Evolutionary conservation across 2,888 invertebrate genomes (phyloP), one percentile per base, ranked within the genome.

Genomic region (Malthinus seriepunctatus): DNA sequence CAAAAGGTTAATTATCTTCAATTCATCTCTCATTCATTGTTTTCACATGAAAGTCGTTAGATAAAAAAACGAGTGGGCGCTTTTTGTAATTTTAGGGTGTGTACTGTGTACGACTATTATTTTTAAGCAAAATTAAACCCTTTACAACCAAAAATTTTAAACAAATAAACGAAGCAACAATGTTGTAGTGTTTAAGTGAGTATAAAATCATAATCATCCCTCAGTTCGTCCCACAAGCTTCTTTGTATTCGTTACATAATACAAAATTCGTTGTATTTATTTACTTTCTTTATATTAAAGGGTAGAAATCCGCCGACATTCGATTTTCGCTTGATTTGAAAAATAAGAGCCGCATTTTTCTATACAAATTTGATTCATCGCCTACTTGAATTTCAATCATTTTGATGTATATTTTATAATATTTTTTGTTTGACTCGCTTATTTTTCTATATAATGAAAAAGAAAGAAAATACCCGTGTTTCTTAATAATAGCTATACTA

Each of bases 1-100:
- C 50, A 46, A 47, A 47, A 62, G 58, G 62, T 64, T 62, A 66
- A 66, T 64, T 63, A 65, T 62, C 63, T 67, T 63, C 68, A 64
- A 64, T 66, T 68, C 60, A 56, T 56, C 56, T 54, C 50, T 37
- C 51, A 38, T 53, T 51, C 39, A 56, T 61, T 61, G 53, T 61
- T 48, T 56, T 60, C 48, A 48, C 31, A 48, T 37, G 44, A 51
- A 59, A 55, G 49, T 34, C 38, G 42, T 54, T 54, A 45, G 49
- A 50, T 53, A 42, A 14, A 23, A 23, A 23, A 23, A 5, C 2
- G 23, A 3, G 23, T 2, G 23, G 3, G 23, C 23, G 23, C 23
- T 23, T 23, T 23, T 23, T 23, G 2, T 23, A 23, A 23, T 23
- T 23, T 23, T 23, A 23, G 23, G 23, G 23, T 5, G 23, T 5